Evolutionary conservation across 2,797 vertebrate genomes (phyloP).

Genomic region (Oryzias sinensis): DNA sequence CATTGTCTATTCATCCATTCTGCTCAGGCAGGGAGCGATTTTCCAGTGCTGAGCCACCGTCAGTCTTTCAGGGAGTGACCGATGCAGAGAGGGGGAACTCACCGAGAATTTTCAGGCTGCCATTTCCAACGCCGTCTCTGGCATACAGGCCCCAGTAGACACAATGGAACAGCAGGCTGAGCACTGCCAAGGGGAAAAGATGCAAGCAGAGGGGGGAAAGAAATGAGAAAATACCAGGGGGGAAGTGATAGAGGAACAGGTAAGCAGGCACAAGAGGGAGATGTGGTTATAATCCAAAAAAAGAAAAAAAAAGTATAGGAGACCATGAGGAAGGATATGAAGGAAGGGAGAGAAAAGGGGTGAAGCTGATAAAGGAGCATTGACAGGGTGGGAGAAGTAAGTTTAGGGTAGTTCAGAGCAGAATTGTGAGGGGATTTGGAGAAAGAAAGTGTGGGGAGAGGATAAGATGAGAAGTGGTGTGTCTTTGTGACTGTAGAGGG

Average conservation of each 20-base stretch:
- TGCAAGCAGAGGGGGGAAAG: slow-evolving; percentile 15
- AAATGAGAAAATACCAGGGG: slow-evolving; percentile 5
- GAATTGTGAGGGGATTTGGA: slow-evolving; percentile 49
- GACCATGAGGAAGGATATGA: slow-evolving; percentile 11
- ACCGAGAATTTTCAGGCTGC: slow-evolving; percentile 83
- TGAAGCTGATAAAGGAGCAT: slow-evolving; percentile 25
- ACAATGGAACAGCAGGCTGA: slow-evolving; percentile 92
- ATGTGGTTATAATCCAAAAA: slow-evolving; percentile 25
- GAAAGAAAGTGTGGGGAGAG: slow-evolving; percentile 19
- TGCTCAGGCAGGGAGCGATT: slow-evolving; percentile 36
- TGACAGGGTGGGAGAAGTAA: slow-evolving; percentile 25
- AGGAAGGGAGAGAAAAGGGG: slow-evolving; percentile 14
- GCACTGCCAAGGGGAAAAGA: slow-evolving; percentile 72
- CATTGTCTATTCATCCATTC: slow-evolving; percentile 45
- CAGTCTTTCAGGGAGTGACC: slow-evolving; percentile 39
- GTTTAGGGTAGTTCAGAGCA: slow-evolving; percentile 29
- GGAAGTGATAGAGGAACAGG: slow-evolving; percentile 7
- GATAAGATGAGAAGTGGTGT: slow-evolving; percentile 21
- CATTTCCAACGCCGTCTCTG: slow-evolving; percentile 85
- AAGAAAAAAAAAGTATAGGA: not conserved
- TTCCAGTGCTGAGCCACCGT: slow-evolving; percentile 32
- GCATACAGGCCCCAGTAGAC: slow-evolving; percentile 93
- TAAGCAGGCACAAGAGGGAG: slow-evolving; percentile 6
- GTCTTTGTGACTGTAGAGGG: not conserved
- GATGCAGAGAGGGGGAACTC: slow-evolving; percentile 44